Evolutionary conservation across 2,113 vertebrate genomes (phyloP), one percentile per base, ranked within the genome.

Genomic region (Tauraco erythrolophus): DNA sequence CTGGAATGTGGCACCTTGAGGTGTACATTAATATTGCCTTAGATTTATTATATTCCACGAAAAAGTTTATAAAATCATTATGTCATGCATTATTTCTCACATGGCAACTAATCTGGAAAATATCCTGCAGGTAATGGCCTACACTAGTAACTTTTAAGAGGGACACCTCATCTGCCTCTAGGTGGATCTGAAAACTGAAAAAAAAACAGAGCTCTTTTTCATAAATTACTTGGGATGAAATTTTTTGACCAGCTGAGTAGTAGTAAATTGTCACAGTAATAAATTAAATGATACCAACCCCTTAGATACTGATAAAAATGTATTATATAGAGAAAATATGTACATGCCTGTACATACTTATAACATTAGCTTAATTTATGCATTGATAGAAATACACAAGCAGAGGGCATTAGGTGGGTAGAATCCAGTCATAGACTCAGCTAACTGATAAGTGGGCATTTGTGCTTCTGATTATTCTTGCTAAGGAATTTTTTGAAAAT

Each of bases 401-500:
- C n/a, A 91, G 76, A 87, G 64, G 79, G 75, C 56, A 77, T 45
- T 74, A 70, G 71, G 45, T 83, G 37, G 30, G 9, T 46, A 69
- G 64, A 88, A 94, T 77, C 62, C n/a, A 57, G 41, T 57, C 50
- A 86, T 0, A 84, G 39, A 72, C 37, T 60, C 48, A 69, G 11
- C 54, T 92, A 92, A 80, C 39, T 41, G 1, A 61, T 70, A 86
- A 89, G 54, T 37, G 50, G 69, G 41, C 25, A 48, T 80, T 84
- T 68, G 35, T 60, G 39, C 60, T 86, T 95, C 84, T 95, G 48
- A 88, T 96, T 72, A 84, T 91, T 95, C 78, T 84, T 94, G 7
- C 43, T 85, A 85, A 96, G 54, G 69, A 94, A 17, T 87, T 48
- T 81, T 75, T 97, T 96, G 41, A 48, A 95, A 93, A 91, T 30